Base-by-base conservation (phyloP, 1,140 invertebrate genomes). In the Drosophila dunni region DNA sequence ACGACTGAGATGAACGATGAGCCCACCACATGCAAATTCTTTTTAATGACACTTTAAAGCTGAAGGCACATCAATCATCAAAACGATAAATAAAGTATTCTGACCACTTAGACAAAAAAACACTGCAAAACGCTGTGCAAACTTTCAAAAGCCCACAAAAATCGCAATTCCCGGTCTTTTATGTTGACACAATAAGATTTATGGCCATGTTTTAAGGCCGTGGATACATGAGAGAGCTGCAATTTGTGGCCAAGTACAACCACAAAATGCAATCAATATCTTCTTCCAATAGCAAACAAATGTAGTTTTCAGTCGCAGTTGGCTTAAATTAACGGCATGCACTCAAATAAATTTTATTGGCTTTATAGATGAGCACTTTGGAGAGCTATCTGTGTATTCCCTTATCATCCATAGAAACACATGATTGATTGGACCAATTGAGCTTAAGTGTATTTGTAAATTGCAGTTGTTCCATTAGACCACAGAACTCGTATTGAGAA, bases 251-350 rank as follows among this genome's bases (percentile, higher is more conserved):
- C 29, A 13, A 34, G 20, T 53, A 36, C 40, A 63, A 50, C 69
- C 64, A 50, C 65, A 15, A 68, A 68, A 68, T 45, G 8, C 17
- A n/a, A 36, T 51, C 13, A 34, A 42, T 67, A 50, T 58, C 20
- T 45, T 36, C 50, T 57, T 57, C 10, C 57, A 46, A 44, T 40
- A 44, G 17, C 61, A 72, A 78, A 71, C 68, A 73, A 81, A 86
- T 83, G 62, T 84, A 71, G 74, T 78, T 88, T 78, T 69, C 54
- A 77, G 65, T 74, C 75, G 67, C 68, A 70, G 77, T 79, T 81
- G 63, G 70, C 60, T 85, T 72, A 85, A 85, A 78, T 75, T 65
- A 86, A 68, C 63, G 61, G 29, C 7, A 6, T 60, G 57, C 24
- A 46, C 15, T 44, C 15, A 58, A 8, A 63, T 50, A 45, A 38